phyloP scores from a whole-genome alignment of 2,797 vertebrate genomes.

The Micrastur ruficollis region DNA sequence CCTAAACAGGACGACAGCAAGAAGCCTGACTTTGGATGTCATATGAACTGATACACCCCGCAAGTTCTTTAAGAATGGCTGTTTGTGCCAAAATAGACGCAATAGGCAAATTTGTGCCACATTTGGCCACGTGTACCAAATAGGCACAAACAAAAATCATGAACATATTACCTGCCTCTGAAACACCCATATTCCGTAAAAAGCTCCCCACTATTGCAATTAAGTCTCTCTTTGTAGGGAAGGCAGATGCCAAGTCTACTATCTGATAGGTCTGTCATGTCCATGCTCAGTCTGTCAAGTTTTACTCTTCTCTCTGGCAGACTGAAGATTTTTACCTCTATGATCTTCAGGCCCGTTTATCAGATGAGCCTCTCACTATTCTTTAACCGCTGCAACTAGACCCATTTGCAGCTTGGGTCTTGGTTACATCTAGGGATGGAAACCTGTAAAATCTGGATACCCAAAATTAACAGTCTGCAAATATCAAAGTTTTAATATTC shows the following conservation, averaged over 20 bases:
- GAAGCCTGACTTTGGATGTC: neutral
- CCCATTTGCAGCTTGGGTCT: neutral
- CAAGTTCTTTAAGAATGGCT: neutral
- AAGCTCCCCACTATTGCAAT: neutral
- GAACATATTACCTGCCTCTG: neutral
- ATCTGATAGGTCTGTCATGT: neutral
- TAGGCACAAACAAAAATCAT: neutral
- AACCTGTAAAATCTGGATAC: neutral
- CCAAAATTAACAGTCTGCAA: neutral
- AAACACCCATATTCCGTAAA: neutral
- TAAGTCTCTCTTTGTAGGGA: neutral
- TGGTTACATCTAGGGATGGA: neutral
- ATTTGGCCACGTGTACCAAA: neutral
- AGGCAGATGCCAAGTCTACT: neutral
- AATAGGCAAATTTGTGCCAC: neutral
- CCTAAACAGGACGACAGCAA: neutral
- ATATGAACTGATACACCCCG: rapidly evolving
- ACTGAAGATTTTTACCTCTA: neutral
- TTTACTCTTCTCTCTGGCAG: neutral
- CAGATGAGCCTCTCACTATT: neutral
- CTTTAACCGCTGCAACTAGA: neutral
- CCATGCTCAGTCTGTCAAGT: neutral
- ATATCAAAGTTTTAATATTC: neutral
- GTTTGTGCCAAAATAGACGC: neutral
- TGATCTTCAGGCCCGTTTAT: neutral